Conservation (phyloP, 1,140 invertebrate species). For the Marisa cornuarietis region DNA sequence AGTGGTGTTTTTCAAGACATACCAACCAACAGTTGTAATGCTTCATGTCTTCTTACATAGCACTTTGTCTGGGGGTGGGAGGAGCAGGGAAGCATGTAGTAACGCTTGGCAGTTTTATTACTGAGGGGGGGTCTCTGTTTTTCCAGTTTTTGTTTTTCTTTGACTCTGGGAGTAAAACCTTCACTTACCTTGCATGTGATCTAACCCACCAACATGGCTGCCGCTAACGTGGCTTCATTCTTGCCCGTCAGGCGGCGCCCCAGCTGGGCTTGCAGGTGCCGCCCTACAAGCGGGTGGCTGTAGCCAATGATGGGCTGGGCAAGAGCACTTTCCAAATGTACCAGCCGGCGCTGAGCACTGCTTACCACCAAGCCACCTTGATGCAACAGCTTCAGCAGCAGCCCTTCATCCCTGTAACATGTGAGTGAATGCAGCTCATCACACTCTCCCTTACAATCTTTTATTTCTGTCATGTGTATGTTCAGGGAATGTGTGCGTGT, state of each 20-base stretch:
- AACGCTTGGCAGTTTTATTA: too few relatives aligned
- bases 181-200: too few relatives aligned
- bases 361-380: constrained; percentile 79
- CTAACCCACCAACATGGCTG: too few relatives aligned
- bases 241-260: constrained; percentile 29
- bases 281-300: constrained; percentile 88
- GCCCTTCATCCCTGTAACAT: constrained; percentile 73
- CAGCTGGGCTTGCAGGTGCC: constrained; percentile 70
- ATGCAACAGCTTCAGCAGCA: constrained; percentile 87
- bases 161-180: too few relatives aligned
- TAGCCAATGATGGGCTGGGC: constrained; percentile 79
- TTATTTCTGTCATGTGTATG: too few relatives aligned
- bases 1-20: too few relatives aligned
- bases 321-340: constrained; percentile 95
- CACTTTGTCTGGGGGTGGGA: too few relatives aligned
- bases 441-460: neutral
- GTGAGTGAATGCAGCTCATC: constrained; percentile 50
- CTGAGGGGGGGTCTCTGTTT: too few relatives aligned
- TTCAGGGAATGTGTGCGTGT: neutral
- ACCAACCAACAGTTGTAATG: too few relatives aligned
- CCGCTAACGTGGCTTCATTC: constrained; percentile 1
- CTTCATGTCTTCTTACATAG: too few relatives aligned
- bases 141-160: too few relatives aligned
- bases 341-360: constrained; percentile 78
- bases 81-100: too few relatives aligned